A percentile compares a stretch with the other conserved stretches of the same genome.
Evolutionary conservation across 2,888 invertebrate species (phyloP).

Genomic region (Agriopis leucophaearia): DNA sequence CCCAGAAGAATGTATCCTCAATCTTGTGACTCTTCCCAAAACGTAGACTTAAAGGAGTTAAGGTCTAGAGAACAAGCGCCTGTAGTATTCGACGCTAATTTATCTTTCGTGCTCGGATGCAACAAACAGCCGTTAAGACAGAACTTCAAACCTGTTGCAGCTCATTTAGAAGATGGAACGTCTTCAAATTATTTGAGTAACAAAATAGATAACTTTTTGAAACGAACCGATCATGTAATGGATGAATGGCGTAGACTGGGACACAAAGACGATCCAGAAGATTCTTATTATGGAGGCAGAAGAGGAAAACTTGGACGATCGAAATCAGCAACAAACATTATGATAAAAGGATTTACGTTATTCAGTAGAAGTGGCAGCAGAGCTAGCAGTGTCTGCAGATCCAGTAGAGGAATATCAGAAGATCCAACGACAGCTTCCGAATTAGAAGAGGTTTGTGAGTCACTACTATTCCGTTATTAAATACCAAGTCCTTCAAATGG

Average conservation of each 20-base stretch:
- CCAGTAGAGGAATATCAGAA: constrained; percentile 86
- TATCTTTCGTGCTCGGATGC: constrained; percentile 92
- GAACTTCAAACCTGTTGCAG: constrained; percentile 90
- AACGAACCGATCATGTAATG: constrained; percentile 94
- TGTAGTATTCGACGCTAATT: constrained; percentile 93
- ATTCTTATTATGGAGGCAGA: constrained; percentile 63
- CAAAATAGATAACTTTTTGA: constrained; percentile 93
- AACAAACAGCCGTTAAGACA: constrained; percentile 90
- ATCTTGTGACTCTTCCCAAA: constrained; percentile 76
- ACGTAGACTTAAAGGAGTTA: constrained; percentile 86
- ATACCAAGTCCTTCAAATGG: constrained; percentile 44
- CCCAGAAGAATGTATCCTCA: constrained; percentile 91
- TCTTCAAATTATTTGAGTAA: constrained; percentile 91
- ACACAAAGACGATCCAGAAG: constrained; percentile 84
- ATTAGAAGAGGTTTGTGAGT: constrained; percentile 87
- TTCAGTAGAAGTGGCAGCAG: constrained; percentile 85
- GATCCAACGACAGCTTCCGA: constrained; percentile 89
- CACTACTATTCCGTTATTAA: constrained; percentile 27
- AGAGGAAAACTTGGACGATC: constrained; percentile 87
- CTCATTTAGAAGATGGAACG: constrained; percentile 91
- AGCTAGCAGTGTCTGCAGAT: constrained; percentile 84
- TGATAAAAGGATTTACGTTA: constrained; percentile 93
- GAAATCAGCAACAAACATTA: constrained; percentile 92
- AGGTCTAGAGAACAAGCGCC: constrained; percentile 90
- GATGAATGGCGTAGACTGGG: constrained; percentile 94